Base-by-base conservation (phyloP, 2,797 vertebrate species). In the Malurus leucopterus region DNA sequence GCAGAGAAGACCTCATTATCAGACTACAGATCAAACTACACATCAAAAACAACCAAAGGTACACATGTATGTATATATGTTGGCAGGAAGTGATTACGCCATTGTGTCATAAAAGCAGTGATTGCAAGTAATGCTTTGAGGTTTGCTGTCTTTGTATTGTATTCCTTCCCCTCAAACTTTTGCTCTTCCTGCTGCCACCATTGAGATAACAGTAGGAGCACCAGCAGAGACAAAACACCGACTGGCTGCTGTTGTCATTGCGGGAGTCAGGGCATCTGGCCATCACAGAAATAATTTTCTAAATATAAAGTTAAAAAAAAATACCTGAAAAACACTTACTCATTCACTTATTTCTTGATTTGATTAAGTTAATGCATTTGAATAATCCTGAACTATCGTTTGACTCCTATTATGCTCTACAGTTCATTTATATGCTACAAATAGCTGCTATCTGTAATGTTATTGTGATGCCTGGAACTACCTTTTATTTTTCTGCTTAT, bases 1-100 rank as follows among this genome's bases (percentile, higher is more conserved):
- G 74, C 67, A 83, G 69, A 95, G 49, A 93, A 91, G 67, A 74
- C 21, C 53, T 93, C 23, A 54, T 46, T 94, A 73, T 46, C 75
- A 91, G 51, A n/a, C 22, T 36, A 54, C 20, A 10, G 53, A 84
- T 84, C 57, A 70, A 85, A 91, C 76, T 49, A 72, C 22, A 29
- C n/a, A 77, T 40, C 40, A 81, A 73, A 95, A 75, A 67, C 75
- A 90, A 84, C 43, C 32, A 78, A 86, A 85, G n/a, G 46, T 63
- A 79, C 59, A 34, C 38, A 75, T 61, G 75, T 93, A 68, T 91
- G 65, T 61, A 46, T 80, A 74, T 69, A 84, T 6, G 12, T 87
- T 81, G 26, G 65, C 65, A 67, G 89, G 84, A 93, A 96, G 83
- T 71, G 62, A 93, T 94, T 65, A 78, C 6, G 53, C 13, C 3